Base-by-base conservation (phyloP, 2,888 invertebrate species). In the Luperina nickerlii region DNA sequence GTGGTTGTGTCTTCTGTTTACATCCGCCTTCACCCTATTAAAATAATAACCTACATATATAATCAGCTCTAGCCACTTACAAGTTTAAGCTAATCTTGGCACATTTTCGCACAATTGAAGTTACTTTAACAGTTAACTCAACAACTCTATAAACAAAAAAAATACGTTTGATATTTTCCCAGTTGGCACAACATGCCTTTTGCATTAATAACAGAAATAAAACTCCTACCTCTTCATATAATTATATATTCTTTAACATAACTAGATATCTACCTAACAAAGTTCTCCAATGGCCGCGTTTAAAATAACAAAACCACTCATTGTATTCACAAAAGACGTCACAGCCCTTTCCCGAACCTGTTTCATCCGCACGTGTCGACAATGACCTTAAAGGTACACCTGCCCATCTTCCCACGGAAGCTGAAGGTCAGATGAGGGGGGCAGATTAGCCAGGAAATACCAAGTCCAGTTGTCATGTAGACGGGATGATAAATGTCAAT, bases 361-460 rank as follows among this genome's bases (percentile, higher is more conserved):
- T 77, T 81, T 38, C 11, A 72, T 6, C 6, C 42, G 74, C 85
- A 77, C 85, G 85, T 85, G 86, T 65, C 51, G 48, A 18, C 86
- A 73, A 27, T 74, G 81, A 68, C 85, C 69, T 68, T 68, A 76
- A 70, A 51, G 68, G 73, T 57, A 71, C 79, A 87, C 88, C 85
- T 88, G 88, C 73, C 69, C 48, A 6, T 67, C 67, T 88, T 85
- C 85, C 88, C 85, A 88, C 88, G 75, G 74, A 85, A 84, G 54
- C 66, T 71, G 69, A 88, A 88, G 88, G 86, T 81, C 77, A 87
- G 71, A 85, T 76, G 68, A 81, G 88, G 82, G 88, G 70, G 51
- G 60, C 38, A 54, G 82, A 85, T 81, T 69, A 71, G 71, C 42
- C 74, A 87, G 88, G 85, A 81, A 85, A 85, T 88, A 73, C 77